Evolutionary conservation across 2,113 vertebrate species (phyloP).

Genomic region (Electrona antarctica): DNA sequence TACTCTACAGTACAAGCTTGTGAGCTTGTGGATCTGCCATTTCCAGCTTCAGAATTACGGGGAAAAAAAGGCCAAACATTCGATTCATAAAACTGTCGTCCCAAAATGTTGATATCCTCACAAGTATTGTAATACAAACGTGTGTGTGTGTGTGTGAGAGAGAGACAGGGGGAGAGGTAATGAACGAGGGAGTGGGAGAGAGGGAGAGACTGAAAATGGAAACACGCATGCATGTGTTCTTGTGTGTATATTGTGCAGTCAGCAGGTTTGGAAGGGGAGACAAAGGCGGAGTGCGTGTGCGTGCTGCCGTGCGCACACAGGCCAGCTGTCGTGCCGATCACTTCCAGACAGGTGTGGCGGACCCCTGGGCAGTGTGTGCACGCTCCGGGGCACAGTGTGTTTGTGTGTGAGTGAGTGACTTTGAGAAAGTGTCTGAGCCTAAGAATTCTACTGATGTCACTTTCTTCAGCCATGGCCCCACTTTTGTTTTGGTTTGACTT

Average conservation of each 20-base stretch:
- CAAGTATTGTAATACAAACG: too few relatives aligned
- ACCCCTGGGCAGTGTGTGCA: constrained; percentile 27
- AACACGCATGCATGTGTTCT: background rate
- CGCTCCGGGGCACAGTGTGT: background rate
- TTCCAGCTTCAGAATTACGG: too few relatives aligned
- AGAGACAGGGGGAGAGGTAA: too few relatives aligned
- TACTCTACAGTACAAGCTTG: too few relatives aligned
- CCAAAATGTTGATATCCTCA: too few relatives aligned
- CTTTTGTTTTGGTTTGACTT: too few relatives aligned
- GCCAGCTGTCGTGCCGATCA: constrained; percentile 70
- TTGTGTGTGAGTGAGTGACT: background rate
- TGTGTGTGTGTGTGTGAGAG: constrained; percentile 1
- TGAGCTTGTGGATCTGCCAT: constrained; percentile 2
- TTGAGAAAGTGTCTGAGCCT: constrained; percentile 6
- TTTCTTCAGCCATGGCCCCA: too few relatives aligned
- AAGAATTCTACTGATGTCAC: too few relatives aligned
- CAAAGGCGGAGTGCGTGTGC: too few relatives aligned
- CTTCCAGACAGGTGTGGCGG: constrained; percentile 70
- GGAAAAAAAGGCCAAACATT: too few relatives aligned
- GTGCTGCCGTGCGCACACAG: constrained; percentile 8
- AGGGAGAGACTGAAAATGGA: background rate
- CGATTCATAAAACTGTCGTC: too few relatives aligned
- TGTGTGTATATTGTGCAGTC: constrained; percentile 43
- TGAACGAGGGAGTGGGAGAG: background rate
- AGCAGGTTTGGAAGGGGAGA: constrained; percentile 54